phyloP scores from a whole-genome alignment of 2,113 vertebrate species.

The Anthoscopus minutus region DNA sequence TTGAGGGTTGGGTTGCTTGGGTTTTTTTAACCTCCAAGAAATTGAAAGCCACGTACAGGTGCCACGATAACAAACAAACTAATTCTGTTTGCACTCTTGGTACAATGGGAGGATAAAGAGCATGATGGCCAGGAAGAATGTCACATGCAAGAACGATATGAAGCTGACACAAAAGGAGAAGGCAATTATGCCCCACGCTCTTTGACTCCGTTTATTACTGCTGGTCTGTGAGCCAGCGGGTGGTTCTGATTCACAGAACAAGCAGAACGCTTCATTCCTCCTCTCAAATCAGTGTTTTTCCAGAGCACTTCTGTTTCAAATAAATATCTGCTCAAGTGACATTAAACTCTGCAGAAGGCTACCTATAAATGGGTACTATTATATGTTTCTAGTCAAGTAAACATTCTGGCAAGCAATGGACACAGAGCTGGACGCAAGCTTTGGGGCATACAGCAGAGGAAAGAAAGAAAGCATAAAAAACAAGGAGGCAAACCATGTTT shows the following conservation, averaged over 20 bases:
- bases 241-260: constrained; percentile 40
- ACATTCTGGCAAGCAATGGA: not conserved
- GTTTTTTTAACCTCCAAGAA: not conserved
- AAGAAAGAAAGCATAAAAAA: not conserved
- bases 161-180: constrained; percentile 28
- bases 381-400: not conserved
- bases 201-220: not conserved
- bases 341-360: not conserved
- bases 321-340: not conserved
- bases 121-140: constrained; percentile 2
- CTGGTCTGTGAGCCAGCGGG: not conserved
- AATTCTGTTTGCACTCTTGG: constrained; percentile 7
- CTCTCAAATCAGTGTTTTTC: not conserved
- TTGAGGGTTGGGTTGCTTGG: not conserved
- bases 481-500: not conserved
- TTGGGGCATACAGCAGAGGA: not conserved
- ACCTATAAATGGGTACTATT: not conserved
- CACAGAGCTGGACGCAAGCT: not conserved
- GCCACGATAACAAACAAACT: constrained; percentile 1
- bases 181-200: not conserved
- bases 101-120: constrained; percentile 2
- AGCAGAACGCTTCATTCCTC: not conserved
- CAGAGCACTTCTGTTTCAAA: not conserved
- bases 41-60: not conserved
- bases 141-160: not conserved